These are phyloP conservation scores for Myioborus miniatus DNA, from an alignment of 2,797 vertebrate genomes.

Conservation along the genomic window DNA sequence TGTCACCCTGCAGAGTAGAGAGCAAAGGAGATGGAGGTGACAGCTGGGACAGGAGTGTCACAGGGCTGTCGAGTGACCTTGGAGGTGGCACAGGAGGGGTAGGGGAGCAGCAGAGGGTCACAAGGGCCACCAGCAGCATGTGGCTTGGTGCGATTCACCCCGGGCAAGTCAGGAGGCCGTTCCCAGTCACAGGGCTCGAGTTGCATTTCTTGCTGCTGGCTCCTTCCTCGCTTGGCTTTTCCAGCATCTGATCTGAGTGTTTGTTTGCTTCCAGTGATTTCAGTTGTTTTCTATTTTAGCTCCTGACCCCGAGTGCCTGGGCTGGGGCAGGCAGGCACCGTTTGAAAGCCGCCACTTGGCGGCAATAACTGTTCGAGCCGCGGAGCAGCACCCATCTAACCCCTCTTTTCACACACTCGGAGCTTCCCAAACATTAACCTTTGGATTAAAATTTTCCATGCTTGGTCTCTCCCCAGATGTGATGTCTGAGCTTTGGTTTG, in stretches of 20 bases:
- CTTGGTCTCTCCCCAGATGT: constrained; percentile 67
- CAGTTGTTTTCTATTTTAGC: constrained; percentile 70
- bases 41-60: background rate
- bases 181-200: constrained; percentile 15
- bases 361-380: constrained; percentile 56
- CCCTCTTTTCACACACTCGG: constrained; percentile 62
- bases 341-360: constrained; percentile 67
- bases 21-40: background rate
- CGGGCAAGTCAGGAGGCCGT: background rate
- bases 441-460: constrained; percentile 70
- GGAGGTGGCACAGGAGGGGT: background rate
- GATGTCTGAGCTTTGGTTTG: constrained; percentile 64
- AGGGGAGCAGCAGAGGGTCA: background rate
- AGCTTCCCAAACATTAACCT: constrained; percentile 65
- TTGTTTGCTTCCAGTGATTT: constrained; percentile 58
- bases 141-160: background rate
- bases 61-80: background rate
- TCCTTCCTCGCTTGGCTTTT: constrained; percentile 33
- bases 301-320: constrained; percentile 55
- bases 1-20: background rate
- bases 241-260: constrained; percentile 56
- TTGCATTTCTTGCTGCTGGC: constrained; percentile 20
- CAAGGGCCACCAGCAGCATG: background rate
- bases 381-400: constrained; percentile 68
- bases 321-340: constrained; percentile 63